Evolutionary conservation across 2,888 invertebrate species (phyloP).

Genomic region (Hydrotaea diabolus): DNA sequence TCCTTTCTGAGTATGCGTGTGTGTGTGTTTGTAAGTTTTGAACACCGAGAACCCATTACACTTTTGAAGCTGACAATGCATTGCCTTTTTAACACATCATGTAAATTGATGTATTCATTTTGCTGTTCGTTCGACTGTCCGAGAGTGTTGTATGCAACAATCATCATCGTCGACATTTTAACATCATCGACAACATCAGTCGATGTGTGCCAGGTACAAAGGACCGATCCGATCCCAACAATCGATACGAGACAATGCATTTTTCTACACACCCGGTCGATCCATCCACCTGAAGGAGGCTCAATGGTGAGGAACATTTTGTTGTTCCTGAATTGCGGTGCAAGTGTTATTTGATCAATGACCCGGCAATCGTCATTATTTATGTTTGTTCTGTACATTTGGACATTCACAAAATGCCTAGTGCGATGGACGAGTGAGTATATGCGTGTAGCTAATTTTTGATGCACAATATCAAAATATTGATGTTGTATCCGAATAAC

Average conservation of each 20-base stretch:
- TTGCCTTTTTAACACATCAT: conserved; percentile 67
- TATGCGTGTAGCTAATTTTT: conserved; percentile 65
- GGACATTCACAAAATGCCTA: neutral
- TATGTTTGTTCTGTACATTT: conserved; percentile 35
- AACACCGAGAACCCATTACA: conserved; percentile 39
- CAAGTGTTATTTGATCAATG: conserved; percentile 66
- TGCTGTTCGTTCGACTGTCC: conserved; percentile 38
- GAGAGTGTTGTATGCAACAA: conserved; percentile 44
- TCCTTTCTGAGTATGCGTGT: conserved; percentile 4
- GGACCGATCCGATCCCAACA: neutral
- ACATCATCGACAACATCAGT: conserved; percentile 28
- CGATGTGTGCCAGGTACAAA: conserved; percentile 22
- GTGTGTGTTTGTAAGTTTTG: neutral
- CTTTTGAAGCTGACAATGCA: conserved; percentile 64
- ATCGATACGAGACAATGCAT: conserved; percentile 58
- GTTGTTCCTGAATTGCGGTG: conserved; percentile 52
- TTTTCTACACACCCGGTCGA: conserved; percentile 41
- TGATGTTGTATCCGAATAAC: conserved; percentile 59
- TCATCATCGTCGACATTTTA: conserved; percentile 33
- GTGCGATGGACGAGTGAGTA: conserved; percentile 17
- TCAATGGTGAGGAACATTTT: neutral
- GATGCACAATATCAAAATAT: conserved; percentile 66
- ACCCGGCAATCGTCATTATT: conserved; percentile 56
- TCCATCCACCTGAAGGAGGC: conserved; percentile 41
- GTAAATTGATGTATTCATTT: conserved; percentile 68